These are phyloP conservation scores for Harpagoxenus sublaevis DNA, from an alignment of 2,888 invertebrate species.

Conservation along the genomic window DNA sequence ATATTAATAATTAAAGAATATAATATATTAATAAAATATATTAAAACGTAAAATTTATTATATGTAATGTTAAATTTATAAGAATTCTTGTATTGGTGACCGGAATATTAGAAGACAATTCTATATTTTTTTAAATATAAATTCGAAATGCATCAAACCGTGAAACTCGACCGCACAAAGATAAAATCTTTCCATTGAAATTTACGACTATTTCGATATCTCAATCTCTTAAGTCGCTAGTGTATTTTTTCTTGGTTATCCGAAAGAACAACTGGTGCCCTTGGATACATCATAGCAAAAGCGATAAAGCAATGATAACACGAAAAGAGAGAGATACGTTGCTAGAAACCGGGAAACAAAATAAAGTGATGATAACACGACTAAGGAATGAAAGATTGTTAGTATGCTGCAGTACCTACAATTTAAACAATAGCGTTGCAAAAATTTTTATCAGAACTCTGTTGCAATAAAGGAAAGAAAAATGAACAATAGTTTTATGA, in stretches of 20 bases:
- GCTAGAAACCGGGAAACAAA: neutral
- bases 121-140: neutral
- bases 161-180: neutral
- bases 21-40: neutral
- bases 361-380: neutral
- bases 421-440: neutral
- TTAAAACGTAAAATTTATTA: neutral
- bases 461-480: neutral
- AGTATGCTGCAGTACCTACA: neutral
- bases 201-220: neutral
- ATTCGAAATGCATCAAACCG: neutral
- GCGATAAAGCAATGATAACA: conserved; percentile 40
- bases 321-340: neutral
- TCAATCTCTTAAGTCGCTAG: neutral
- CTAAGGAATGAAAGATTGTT: neutral
- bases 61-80: neutral
- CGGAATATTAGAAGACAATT: neutral
- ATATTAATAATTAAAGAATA: neutral
- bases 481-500: neutral
- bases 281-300: neutral
- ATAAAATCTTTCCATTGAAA: neutral
- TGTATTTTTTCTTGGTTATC: neutral
- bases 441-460: neutral
- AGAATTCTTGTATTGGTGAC: too few species aligned
- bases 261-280: neutral